These are phyloP conservation scores for Rhagonycha lutea DNA, from an alignment of 2,888 invertebrate species.

Conservation along the genomic window DNA sequence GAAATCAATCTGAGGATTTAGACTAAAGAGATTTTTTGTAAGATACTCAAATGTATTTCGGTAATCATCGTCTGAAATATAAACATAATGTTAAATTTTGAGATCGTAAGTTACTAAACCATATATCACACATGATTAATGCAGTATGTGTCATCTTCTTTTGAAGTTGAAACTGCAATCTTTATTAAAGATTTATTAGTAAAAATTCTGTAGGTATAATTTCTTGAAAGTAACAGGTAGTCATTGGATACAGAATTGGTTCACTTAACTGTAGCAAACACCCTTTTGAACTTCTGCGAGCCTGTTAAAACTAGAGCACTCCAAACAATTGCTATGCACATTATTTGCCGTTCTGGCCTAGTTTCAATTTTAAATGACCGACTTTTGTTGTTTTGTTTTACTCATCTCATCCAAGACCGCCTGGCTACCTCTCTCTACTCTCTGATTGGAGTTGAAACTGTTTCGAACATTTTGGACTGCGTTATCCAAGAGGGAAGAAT, in stretches of 20 bases:
- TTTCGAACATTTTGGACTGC: neutral
- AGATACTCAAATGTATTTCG: neutral
- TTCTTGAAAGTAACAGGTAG: neutral
- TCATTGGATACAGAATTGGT: neutral
- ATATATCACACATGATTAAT: neutral
- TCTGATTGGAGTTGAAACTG: neutral
- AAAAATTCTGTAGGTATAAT: neutral
- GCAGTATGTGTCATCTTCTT: too few species aligned
- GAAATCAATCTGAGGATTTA: slow-evolving; percentile 36
- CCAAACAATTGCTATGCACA: slow-evolving; percentile 11
- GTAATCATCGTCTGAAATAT: neutral
- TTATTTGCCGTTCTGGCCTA: neutral
- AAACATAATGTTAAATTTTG: neutral
- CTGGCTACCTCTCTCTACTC: neutral
- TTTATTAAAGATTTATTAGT: too few species aligned
- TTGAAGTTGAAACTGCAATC: too few species aligned
- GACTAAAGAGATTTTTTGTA: neutral
- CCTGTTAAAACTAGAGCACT: slow-evolving; percentile 28
- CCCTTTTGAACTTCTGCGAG: slow-evolving; percentile 7
- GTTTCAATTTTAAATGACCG: neutral
- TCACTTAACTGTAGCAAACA: neutral
- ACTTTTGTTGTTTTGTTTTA: neutral
- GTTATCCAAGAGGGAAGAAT: neutral
- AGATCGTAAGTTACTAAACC: neutral
- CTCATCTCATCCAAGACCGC: neutral